Base-by-base conservation (phyloP, 64 coral and sea anemone genomes). In the Porites lutea region DNA sequence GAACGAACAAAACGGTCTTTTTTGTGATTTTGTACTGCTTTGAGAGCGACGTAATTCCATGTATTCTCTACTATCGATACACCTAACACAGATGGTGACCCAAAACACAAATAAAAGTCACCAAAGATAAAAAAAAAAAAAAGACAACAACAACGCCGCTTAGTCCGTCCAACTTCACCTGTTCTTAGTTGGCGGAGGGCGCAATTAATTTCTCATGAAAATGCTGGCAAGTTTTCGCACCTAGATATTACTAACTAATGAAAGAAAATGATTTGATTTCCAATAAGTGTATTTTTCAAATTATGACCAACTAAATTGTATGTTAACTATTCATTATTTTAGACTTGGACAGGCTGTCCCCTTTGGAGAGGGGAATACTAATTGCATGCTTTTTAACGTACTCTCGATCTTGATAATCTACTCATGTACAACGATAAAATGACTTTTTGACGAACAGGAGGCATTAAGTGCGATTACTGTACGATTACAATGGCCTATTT, bases 241-340 rank as follows among this genome's bases (percentile, higher is more conserved):
- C 63, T 52, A 46, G 45, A 84, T 69, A 68, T 65, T 65, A 84
- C 64, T 27, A 84, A 68, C 62, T 84, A 52, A 84, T 84, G 62
- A 84, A 84, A 63, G 79, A 82, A 48, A 65, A 82, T 82, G 58
- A 82, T 82, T 82, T 66, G 79, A 69, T 84, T 84, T 84, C 45
- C 64, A 84, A 84, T 43, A 84, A 82, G 60, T 82, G 79, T 69
- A 69, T 84, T 84, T 84, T 84, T 70, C 81, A 84, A 84, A 84
- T 84, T 68, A 84, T 84, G 81, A 52, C 48, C 81, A 68, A 19
- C 81, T 23, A 84, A 67, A 68, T 84, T 84, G 62, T 13, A 84
- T 84, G 81, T 84, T 84, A 84, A 65, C 81, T 84, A 84, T 69
- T 84, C 81, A 84, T 84, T 84, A 84, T 84, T 84, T 84, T 84